These are phyloP conservation scores for Zaprionus lachaisei DNA, from an alignment of 1,140 invertebrate species.

Conservation along the genomic window DNA sequence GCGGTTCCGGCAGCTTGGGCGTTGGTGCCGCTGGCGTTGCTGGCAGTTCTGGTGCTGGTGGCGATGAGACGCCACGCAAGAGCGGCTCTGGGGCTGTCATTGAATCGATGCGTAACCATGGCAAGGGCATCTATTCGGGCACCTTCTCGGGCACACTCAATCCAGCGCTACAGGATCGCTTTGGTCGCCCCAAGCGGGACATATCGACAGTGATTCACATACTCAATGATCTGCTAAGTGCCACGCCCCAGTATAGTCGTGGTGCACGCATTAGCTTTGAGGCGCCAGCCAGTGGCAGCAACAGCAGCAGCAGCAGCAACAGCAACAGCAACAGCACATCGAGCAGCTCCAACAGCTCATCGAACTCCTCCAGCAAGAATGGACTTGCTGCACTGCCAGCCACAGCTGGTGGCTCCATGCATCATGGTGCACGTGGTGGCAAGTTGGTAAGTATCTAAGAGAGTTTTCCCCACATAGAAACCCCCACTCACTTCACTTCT, in stretches of 20 bases:
- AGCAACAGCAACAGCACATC: constrained; percentile 8
- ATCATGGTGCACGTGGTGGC: constrained; percentile 19
- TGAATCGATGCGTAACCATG: constrained; percentile 96
- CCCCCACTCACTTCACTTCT: neutral
- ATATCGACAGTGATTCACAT: constrained; percentile 98
- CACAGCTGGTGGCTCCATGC: neutral
- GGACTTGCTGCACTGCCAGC: neutral
- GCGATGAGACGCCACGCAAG: constrained; percentile 85
- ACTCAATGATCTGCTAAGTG: constrained; percentile 95
- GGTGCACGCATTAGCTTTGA: constrained; percentile 85
- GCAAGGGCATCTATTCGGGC: constrained; percentile 94
- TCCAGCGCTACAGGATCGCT: constrained; percentile 95
- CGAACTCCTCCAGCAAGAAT: constrained; percentile 43
- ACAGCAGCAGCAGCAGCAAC: too few species aligned
- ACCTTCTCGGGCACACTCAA: constrained; percentile 95
- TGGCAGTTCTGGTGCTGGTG: constrained; percentile 4
- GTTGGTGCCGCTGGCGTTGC: constrained; percentile 5
- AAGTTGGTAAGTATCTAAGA: neutral
- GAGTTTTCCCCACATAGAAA: neutral
- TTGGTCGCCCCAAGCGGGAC: constrained; percentile 95
- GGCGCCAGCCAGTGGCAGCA: constrained; percentile 58
- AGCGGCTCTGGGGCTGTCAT: constrained; percentile 93
- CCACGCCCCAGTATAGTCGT: constrained; percentile 88
- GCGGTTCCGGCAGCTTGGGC: constrained; percentile 60
- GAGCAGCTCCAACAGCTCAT: constrained; percentile 7